Evolutionary conservation across 2,113 vertebrate species (phyloP).

Genomic region (Otocyon megalotis): DNA sequence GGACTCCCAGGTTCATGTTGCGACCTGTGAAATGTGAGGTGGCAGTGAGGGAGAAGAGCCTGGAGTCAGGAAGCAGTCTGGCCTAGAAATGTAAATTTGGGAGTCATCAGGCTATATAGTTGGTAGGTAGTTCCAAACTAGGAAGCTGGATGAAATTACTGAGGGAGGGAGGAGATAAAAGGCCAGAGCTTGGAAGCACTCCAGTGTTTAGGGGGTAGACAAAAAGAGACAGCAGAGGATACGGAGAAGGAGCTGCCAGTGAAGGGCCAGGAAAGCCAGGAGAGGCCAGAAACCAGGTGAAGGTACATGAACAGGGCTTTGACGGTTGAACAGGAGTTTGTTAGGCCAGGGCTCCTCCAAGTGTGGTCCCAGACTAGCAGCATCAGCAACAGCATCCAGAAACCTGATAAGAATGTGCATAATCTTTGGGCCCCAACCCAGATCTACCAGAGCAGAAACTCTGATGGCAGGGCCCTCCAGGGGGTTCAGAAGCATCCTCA

Average conservation of each 20-base stretch:
- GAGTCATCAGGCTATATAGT: neutral
- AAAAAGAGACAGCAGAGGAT: neutral
- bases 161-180: neutral
- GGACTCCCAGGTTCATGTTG: neutral
- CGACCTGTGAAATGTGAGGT: neutral
- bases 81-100: neutral
- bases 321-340: neutral
- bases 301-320: neutral
- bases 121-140: neutral
- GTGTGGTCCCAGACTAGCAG: neutral
- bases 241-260: neutral
- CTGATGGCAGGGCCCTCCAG: neutral
- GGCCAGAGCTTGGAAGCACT: neutral
- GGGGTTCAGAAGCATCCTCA: neutral
- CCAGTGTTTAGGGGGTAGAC: neutral
- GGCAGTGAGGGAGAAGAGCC: neutral
- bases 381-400: neutral
- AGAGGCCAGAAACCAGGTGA: neutral
- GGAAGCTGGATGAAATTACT: neutral
- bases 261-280: neutral
- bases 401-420: neutral
- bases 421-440: neutral
- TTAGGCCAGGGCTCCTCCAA: neutral
- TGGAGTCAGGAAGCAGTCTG: neutral
- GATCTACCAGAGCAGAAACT: neutral